Conservation (phyloP, 53 echinoderm and acorn worm species). For the Paracentrotus lividus region DNA sequence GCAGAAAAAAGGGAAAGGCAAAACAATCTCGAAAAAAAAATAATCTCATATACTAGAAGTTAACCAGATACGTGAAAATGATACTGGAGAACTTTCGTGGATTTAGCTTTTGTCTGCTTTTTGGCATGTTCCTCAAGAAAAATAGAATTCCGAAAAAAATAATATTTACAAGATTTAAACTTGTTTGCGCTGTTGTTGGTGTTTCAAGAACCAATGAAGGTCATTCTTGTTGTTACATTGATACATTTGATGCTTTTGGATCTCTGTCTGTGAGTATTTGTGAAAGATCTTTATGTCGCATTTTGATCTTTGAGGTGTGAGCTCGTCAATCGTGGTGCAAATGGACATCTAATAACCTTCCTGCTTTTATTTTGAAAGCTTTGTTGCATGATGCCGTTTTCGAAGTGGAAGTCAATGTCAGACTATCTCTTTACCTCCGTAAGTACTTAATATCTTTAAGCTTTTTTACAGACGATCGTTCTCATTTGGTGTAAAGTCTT, state of each 20-base stretch:
- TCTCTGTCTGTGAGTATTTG: not conserved
- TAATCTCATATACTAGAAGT: conserved; percentile 28
- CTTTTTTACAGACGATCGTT: no score
- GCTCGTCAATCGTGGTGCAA: not conserved
- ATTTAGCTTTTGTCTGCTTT: not conserved
- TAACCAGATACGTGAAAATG: conserved; percentile 40
- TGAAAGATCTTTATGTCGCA: not conserved
- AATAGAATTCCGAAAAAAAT: not conserved
- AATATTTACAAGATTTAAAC: not conserved
- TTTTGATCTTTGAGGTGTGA: not conserved
- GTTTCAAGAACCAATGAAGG: not conserved
- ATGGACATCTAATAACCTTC: not conserved
- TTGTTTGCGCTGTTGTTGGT: conserved; percentile 21
- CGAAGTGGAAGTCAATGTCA: no score
- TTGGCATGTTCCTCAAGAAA: not conserved
- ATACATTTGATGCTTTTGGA: not conserved
- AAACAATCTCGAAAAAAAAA: not conserved
- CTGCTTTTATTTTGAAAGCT: not conserved
- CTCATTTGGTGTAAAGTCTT: no score
- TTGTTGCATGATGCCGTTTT: no score
- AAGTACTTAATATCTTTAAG: no score
- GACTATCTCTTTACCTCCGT: no score
- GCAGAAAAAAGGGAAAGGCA: not conserved
- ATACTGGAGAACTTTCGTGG: not conserved
- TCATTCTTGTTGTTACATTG: not conserved